Evolutionary conservation across 1,140 invertebrate genomes (phyloP).

Genomic region (Zeugodacus cucurbitae): DNA sequence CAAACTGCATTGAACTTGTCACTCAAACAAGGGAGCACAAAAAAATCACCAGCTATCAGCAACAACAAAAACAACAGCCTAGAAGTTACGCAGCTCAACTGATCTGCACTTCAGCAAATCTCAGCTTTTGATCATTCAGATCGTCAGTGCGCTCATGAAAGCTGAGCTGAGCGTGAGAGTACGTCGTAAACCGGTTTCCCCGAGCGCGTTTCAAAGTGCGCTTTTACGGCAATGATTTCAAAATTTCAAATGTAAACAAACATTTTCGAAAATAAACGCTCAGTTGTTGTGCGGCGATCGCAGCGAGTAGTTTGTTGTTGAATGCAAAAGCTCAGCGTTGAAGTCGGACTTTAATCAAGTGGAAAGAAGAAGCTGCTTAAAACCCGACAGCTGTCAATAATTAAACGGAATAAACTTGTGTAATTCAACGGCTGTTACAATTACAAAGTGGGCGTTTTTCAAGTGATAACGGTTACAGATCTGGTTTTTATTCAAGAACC

Average conservation of each 20-base stretch:
- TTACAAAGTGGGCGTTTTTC: not conserved
- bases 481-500: not conserved
- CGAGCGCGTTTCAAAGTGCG: not conserved
- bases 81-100: too few species aligned
- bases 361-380: not conserved
- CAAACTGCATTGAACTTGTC: conserved; percentile 22
- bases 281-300: not conserved
- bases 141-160: not conserved
- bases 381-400: not conserved
- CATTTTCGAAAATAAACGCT: not conserved
- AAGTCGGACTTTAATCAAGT: not conserved
- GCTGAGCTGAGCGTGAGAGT: too few species aligned
- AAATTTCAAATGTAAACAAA: conserved; percentile 40
- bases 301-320: not conserved
- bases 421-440: too few species aligned
- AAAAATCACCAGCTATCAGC: not conserved
- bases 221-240: not conserved
- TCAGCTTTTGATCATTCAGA: not conserved
- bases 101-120: not conserved
- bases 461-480: not conserved
- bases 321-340: not conserved
- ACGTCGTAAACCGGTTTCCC: conserved; percentile 9
- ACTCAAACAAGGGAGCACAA: not conserved
- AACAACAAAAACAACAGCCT: not conserved
- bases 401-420: not conserved